phyloP scores from a whole-genome alignment of 2,113 vertebrate species.

The Hylia prasina region DNA sequence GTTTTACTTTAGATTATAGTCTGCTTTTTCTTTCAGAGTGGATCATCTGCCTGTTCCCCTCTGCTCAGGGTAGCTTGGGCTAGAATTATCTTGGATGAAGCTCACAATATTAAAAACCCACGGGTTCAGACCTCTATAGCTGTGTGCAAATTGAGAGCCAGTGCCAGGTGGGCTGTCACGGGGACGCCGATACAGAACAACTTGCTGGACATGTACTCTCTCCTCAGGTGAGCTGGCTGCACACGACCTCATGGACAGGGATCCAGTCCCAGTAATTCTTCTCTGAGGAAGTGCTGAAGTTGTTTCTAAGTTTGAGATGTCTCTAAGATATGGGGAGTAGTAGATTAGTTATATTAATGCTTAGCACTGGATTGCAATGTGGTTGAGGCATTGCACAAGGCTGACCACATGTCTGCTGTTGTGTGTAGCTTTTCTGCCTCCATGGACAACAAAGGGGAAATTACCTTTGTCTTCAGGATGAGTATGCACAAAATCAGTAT shows the following conservation, averaged over 20 bases:
- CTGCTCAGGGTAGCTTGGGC: slow-evolving; percentile 84
- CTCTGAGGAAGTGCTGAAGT: background rate
- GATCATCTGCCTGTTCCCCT: slow-evolving; percentile 65
- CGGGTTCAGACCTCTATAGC: slow-evolving; percentile 89
- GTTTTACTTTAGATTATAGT: background rate
- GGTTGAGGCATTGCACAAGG: background rate
- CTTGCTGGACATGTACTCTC: slow-evolving; percentile 92
- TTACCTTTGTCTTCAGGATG: background rate
- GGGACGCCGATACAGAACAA: slow-evolving; percentile 98
- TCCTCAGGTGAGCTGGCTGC: slow-evolving; percentile 83
- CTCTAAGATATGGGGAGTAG: background rate
- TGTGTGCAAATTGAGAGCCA: slow-evolving; percentile 83
- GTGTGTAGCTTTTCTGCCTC: background rate
- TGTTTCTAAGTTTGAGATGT: background rate
- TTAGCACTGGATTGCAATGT: background rate
- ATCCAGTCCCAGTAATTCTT: background rate
- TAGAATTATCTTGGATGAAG: slow-evolving; percentile 90
- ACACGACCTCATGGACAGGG: fast-evolving
- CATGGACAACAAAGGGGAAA: background rate
- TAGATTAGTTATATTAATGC: background rate
- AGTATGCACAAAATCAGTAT: background rate
- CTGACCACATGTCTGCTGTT: background rate
- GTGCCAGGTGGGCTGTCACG: slow-evolving; percentile 89
- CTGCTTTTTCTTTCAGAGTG: slow-evolving; percentile 42
- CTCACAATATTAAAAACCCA: slow-evolving; percentile 93